These are phyloP conservation scores for Calonectris borealis DNA, from an alignment of 2,113 vertebrate genomes.

Conservation along the genomic window DNA sequence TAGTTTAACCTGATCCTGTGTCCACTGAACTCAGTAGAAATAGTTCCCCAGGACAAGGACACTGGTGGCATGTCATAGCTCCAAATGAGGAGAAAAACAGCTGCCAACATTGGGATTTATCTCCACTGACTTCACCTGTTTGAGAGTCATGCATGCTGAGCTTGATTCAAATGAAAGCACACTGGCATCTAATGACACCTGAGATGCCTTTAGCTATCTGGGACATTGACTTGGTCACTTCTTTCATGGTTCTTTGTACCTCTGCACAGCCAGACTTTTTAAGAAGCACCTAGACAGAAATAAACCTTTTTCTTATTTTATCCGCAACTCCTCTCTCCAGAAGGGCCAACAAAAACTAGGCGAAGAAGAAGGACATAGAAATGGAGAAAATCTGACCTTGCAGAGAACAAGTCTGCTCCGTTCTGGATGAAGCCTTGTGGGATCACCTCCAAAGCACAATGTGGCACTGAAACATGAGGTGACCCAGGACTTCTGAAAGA, in stretches of 20 bases:
- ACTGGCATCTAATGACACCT: background rate
- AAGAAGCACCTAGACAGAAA: background rate
- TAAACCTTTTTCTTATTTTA: background rate
- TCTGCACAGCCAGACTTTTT: background rate
- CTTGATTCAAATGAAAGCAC: background rate
- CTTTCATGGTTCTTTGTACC: background rate
- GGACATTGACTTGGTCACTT: background rate
- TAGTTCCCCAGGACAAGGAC: background rate
- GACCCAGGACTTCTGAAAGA: background rate
- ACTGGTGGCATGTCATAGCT: background rate
- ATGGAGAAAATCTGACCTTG: background rate
- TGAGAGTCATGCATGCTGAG: background rate
- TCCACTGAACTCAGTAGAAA: background rate
- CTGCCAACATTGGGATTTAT: background rate
- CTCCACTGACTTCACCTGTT: background rate
- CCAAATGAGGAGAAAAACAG: background rate
- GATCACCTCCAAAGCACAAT: background rate
- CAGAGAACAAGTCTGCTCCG: background rate
- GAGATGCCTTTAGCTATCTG: background rate
- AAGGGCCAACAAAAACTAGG: background rate
- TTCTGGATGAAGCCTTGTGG: background rate
- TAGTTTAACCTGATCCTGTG: background rate
- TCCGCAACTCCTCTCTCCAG: background rate
- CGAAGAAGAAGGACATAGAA: background rate
- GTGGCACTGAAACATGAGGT: background rate